Percentiles rank a stretch among this genome's conserved stretches.
Evolutionary conservation across 2,113 vertebrate genomes (phyloP).

Genomic region (Gopherus flavomarginatus): DNA sequence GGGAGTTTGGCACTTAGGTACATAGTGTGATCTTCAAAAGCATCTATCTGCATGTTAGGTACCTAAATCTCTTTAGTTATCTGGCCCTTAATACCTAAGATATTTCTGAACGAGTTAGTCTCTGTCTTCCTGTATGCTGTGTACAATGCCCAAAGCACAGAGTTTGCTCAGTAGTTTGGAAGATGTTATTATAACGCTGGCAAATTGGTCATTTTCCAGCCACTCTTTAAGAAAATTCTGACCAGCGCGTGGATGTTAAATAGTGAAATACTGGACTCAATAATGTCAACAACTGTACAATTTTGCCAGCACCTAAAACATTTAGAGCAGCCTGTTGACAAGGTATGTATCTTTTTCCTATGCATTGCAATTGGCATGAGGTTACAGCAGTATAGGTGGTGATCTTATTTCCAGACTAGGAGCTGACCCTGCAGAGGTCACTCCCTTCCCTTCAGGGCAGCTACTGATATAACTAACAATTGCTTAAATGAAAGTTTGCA

Average conservation of each 20-base stretch:
- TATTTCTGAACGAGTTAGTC: neutral
- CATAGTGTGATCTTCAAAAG: no score
- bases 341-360: slow-evolving; percentile 63
- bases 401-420: neutral
- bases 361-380: neutral
- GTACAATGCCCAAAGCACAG: neutral
- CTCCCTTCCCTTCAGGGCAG: fast-evolving
- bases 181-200: neutral
- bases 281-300: neutral
- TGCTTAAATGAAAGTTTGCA: neutral
- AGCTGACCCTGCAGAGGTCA: neutral
- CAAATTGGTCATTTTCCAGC: slow-evolving; percentile 60
- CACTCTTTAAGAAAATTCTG: slow-evolving; percentile 71
- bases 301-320: slow-evolving; percentile 63
- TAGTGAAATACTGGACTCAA: neutral
- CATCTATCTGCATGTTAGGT: no score
- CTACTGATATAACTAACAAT: neutral
- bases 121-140: neutral
- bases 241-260: slow-evolving; percentile 75
- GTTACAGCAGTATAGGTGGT: neutral
- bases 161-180: no score
- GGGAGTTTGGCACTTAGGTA: neutral
- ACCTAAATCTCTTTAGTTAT: neutral
- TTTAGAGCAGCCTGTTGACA: slow-evolving; percentile 32
- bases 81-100: neutral